Evolutionary conservation across 1,140 invertebrate species (phyloP), one percentile per base, ranked within the genome.

Genomic region (Panagrolaimus sp.): DNA sequence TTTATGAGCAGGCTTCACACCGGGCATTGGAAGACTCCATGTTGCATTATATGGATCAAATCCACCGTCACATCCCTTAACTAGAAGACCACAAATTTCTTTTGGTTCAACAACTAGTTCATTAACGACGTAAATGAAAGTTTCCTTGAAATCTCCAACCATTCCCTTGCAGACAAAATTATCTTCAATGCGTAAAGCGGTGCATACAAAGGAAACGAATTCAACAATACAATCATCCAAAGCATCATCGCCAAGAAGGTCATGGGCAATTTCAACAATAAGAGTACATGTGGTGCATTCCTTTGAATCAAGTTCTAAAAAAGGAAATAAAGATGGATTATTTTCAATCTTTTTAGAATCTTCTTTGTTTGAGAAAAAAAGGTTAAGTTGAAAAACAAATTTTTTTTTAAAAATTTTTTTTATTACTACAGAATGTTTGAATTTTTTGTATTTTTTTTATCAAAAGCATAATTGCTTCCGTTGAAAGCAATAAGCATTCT

Each of bases 101-200:
- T 45, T 48, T 2, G 74, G 74, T 27, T 47, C 63, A 20, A 76
- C 48, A n/a, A 79, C 31, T 13, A 76, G 48, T 66, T 74, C 61
- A 20, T 73, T 77, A 25, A 76, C 20, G 9, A 76, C 74, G 48
- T 78, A 76, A 14, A 76, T 45, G 63, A 76, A 76, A 14, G 57
- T 31, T 5, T 78, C 74, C 73, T 74, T 57, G 63, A 76, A 76
- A 20, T 76, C 77, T 9, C 73, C 62, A 16, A 72, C 72, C 14
- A 76, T 74, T 44, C 74, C 74, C 43, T 71, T 61, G 63, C 74
- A 76, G 47, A 76, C 66, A 45, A 71, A 57, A 57, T 57, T 13
- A 20, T 57, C 51, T 23, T 57, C 51, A 57, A 57, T 57, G 51
- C n/a, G 20, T 9, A 57, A 27, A 27, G 51, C 51, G 11, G 14